Conservation (phyloP, 2,888 invertebrate genomes). For the Ametastegia equiseti region DNA sequence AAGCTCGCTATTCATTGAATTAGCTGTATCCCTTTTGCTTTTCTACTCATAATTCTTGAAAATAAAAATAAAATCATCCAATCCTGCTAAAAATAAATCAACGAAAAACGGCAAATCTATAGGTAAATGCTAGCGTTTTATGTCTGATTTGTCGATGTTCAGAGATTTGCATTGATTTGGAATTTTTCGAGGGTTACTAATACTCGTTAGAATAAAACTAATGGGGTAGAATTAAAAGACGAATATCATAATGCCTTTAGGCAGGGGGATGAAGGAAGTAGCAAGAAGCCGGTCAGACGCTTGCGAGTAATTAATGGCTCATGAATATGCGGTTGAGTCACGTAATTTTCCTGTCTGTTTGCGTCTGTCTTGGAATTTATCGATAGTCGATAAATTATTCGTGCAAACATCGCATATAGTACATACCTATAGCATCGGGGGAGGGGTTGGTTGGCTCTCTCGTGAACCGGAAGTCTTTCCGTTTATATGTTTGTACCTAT, state of each 20-base stretch:
- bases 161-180: too few species aligned
- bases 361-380: slow-evolving; percentile 22
- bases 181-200: too few species aligned
- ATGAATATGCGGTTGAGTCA: slow-evolving; percentile 31
- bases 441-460: neutral
- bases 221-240: neutral
- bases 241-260: neutral
- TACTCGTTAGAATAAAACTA: neutral
- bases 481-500: neutral
- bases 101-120: too few species aligned
- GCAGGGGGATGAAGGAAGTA: neutral
- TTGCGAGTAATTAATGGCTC: slow-evolving; percentile 22
- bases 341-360: slow-evolving; percentile 28
- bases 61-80: too few species aligned
- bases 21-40: too few species aligned
- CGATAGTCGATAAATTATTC: slow-evolving; percentile 32
- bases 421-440: too few species aligned
- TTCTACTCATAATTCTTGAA: too few species aligned
- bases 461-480: neutral
- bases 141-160: too few species aligned
- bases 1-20: too few species aligned
- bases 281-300: slow-evolving; percentile 6
- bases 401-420: neutral
- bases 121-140: too few species aligned
- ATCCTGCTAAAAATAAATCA: too few species aligned